Evolutionary conservation across 2,888 invertebrate genomes (phyloP).

Genomic region (Molorchus minor): DNA sequence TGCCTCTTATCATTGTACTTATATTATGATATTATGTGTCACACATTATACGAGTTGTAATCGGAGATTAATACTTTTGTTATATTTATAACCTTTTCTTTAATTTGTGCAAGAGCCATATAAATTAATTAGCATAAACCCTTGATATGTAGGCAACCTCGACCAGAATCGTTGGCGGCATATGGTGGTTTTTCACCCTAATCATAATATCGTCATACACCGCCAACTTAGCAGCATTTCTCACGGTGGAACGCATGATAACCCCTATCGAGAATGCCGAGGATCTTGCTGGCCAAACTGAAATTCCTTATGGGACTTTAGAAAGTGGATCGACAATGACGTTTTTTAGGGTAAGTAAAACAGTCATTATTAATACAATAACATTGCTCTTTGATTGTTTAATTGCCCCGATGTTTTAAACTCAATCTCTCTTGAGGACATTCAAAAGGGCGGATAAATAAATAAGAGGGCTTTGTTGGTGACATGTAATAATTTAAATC

Average conservation of each 20-base stretch:
- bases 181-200: constrained; percentile 93
- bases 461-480: not conserved
- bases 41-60: too few species aligned
- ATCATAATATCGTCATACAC: constrained; percentile 93
- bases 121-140: too few species aligned
- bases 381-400: not conserved
- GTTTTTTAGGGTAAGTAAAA: constrained; percentile 76
- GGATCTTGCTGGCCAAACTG: constrained; percentile 82
- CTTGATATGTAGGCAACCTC: constrained; percentile 69
- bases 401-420: not conserved
- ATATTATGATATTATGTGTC: not conserved
- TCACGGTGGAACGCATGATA: constrained; percentile 89
- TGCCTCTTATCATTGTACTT: too few species aligned
- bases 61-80: too few species aligned
- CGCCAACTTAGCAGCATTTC: constrained; percentile 89
- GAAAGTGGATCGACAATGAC: constrained; percentile 88
- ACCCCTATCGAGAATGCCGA: constrained; percentile 88
- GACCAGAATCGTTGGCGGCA: constrained; percentile 84
- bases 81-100: too few species aligned
- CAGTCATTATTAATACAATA: not conserved
- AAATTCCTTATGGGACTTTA: constrained; percentile 85
- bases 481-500: constrained; percentile 2
- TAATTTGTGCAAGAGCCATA: too few species aligned
- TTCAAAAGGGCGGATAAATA: not conserved
- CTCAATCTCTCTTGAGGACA: not conserved